Base-by-base conservation (phyloP, 2,888 invertebrate species). In the Tenthredo amoena region DNA sequence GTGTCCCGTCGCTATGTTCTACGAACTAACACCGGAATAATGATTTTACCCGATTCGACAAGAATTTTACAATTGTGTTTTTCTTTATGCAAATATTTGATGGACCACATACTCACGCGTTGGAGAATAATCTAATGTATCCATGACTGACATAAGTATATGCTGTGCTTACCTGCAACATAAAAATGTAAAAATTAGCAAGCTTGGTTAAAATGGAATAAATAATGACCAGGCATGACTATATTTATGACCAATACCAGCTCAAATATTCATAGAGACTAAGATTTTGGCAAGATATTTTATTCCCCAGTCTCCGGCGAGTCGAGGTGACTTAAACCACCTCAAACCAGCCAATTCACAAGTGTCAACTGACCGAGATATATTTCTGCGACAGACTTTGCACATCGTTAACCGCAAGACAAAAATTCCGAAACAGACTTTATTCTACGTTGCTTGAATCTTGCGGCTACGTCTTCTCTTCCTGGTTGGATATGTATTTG, bases 11-110 rank as follows among this genome's bases (percentile, higher is more conserved):
- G 58, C 21, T 37, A 21, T 62, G 62, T 81, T 40, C 50, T 62
- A 58, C 81, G 81, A 62, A 79, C 62, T 79, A 21, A 58, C 55
- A n/a, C 62, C 15, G 21, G 40, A 81, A 62, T 81, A 62, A 81
- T 62, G 18, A 40, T 58, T 62, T 37, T 10, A 81, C 37, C 26
- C 34, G n/a, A 62, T 81, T 62, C 50, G 10, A 81, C 9, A 40
- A 37, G 58, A 62, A 58, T 62, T 55, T 34, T 31, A 77, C 55
- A 55, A 55, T 10, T 34, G 34, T 77, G 10, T 77, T 18, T n/a
- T 50, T 15, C 31, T 34, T 77, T 81, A 26, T 18, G 26, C 31
- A 62, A 37, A 58, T 40, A 62, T 40, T 10, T 4, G 26, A 40
- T 5, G 40, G 15, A 58, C 15, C 9, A 18, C 18, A 21, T 62